A percentile compares a stretch with the other conserved stretches of the same genome.
Conservation (phyloP, 1,140 invertebrate species). For the Drosophila trapezifrons region DNA sequence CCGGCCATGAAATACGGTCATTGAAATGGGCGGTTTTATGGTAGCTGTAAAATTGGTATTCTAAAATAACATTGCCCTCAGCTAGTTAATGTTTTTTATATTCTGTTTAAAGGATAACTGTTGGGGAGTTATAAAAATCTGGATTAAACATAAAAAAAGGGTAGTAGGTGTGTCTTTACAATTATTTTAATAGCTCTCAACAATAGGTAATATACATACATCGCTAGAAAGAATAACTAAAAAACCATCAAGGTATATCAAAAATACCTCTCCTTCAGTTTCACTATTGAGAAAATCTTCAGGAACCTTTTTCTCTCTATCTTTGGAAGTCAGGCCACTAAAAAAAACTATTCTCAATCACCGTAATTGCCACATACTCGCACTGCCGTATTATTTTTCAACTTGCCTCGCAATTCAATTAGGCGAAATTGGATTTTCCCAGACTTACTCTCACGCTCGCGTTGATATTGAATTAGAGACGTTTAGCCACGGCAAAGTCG, state of each 20-base stretch:
- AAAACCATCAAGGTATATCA: too few relatives aligned
- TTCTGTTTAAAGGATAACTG: background rate
- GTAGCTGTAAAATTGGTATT: background rate
- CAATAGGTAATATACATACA: too few relatives aligned
- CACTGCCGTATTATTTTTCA: constrained; percentile 4
- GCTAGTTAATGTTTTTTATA: background rate
- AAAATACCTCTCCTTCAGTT: too few relatives aligned
- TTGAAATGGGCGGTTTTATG: background rate
- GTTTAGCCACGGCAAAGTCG: constrained; percentile 55
- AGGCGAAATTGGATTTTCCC: constrained; percentile 63
- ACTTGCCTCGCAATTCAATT: constrained; percentile 60
- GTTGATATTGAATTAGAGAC: constrained; percentile 65
- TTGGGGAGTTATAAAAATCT: background rate
- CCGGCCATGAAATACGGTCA: background rate
- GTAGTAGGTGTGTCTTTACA: too few relatives aligned
- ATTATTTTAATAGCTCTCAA: too few relatives aligned
- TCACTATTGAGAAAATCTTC: too few relatives aligned
- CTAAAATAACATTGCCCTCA: background rate
- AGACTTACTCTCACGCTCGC: constrained; percentile 28
- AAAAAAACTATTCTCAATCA: background rate
- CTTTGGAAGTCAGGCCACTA: too few relatives aligned
- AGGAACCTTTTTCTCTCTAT: too few relatives aligned
- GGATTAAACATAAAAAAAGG: too few relatives aligned
- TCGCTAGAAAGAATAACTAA: too few relatives aligned
- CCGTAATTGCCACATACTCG: constrained; percentile 1